These are phyloP conservation scores for Nycticryphes semicollaris DNA, from an alignment of 2,113 vertebrate species.

Conservation along the genomic window DNA sequence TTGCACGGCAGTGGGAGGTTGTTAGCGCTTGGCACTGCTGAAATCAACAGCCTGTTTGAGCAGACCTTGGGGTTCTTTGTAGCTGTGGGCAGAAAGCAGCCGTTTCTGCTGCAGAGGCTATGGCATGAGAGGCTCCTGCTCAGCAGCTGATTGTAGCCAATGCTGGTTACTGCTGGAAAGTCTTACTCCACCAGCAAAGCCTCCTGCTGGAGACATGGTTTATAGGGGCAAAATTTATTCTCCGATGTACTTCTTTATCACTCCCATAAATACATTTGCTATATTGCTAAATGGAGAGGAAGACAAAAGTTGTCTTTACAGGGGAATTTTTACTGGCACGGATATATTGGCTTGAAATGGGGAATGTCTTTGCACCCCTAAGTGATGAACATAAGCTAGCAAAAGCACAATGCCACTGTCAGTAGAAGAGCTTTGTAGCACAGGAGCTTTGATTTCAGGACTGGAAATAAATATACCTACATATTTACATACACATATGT, in stretches of 20 bases:
- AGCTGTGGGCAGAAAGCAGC: neutral
- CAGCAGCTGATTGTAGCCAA: neutral
- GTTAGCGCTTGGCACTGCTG: neutral
- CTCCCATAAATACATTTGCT: neutral
- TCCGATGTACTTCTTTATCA: neutral
- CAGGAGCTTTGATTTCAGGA: neutral
- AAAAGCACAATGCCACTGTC: neutral
- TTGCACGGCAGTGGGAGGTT: neutral
- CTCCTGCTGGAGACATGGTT: neutral
- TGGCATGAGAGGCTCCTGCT: neutral
- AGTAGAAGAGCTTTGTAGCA: neutral
- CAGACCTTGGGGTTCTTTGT: neutral
- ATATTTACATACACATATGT: neutral
- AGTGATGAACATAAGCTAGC: neutral
- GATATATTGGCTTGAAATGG: neutral
- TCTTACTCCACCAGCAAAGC: neutral
- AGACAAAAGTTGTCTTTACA: neutral
- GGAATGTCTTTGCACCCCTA: neutral
- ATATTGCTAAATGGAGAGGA: neutral
- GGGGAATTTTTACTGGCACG: neutral
- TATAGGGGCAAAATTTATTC: neutral
- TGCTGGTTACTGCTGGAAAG: neutral
- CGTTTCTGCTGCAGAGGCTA: neutral
- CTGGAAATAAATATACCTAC: neutral
- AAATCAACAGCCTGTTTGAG: neutral